phyloP scores from a whole-genome alignment of 30 jellyfish, hydroid and myxozoan species.

The Turritopsis rubra region DNA sequence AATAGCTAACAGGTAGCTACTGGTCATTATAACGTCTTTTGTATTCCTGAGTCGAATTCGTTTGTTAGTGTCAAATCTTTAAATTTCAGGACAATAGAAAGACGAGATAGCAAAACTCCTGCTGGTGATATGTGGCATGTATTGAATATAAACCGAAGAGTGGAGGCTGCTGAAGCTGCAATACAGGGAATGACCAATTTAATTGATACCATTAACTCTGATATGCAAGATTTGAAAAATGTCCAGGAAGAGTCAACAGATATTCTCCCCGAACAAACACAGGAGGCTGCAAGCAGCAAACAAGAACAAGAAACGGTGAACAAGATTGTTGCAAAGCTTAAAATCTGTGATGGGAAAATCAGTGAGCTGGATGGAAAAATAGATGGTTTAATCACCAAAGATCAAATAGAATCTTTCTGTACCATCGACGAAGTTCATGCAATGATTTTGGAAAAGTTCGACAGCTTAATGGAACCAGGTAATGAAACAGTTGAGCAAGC shows the following conservation, averaged over 20 bases:
- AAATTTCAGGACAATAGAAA: conserved; percentile 44
- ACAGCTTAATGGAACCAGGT: background rate
- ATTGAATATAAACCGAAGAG: conserved; percentile 56
- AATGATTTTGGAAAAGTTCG: conserved; percentile 35
- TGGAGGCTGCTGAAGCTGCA: conserved; percentile 89
- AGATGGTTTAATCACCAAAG: conserved; percentile 29
- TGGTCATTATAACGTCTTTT: no score
- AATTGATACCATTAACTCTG: conserved; percentile 49
- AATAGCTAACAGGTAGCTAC: conserved; percentile 37
- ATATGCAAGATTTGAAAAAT: conserved; percentile 42
- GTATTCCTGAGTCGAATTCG: no score
- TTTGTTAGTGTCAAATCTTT: background rate
- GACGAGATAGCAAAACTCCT: conserved; percentile 74
- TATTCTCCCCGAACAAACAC: no score
- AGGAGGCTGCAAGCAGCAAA: background rate
- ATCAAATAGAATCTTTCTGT: conserved; percentile 32
- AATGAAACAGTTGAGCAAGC: background rate
- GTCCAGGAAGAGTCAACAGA: background rate
- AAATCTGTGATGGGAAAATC: background rate
- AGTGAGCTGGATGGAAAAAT: conserved; percentile 29
- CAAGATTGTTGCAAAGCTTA: background rate
- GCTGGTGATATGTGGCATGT: conserved; percentile 91
- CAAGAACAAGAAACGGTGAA: background rate
- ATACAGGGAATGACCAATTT: conserved; percentile 61
- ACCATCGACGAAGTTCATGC: conserved; percentile 36